A percentile compares a stretch with the other conserved stretches of the same genome.
phyloP scores from a whole-genome alignment of 2,888 invertebrate genomes.

The Pristionchus mayeri region DNA sequence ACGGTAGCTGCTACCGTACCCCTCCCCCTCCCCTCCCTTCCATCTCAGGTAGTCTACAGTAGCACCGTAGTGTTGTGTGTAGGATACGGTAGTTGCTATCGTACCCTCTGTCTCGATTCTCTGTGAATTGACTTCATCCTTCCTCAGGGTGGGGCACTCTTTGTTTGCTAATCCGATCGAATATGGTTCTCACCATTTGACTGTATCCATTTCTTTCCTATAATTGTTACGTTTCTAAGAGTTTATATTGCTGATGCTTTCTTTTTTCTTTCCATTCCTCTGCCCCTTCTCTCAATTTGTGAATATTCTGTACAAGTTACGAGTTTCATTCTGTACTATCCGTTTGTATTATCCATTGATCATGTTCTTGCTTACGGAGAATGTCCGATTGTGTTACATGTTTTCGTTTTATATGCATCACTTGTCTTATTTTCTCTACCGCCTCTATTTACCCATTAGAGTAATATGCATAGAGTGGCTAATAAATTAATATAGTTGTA shows the following conservation, averaged over 20 bases:
- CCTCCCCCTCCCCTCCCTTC: background rate
- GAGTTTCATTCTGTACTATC: conserved; percentile 19
- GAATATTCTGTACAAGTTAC: conserved; percentile 32
- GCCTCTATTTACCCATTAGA: background rate
- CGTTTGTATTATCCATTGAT: background rate
- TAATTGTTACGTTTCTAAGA: conserved; percentile 23
- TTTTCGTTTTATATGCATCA: conserved; percentile 5
- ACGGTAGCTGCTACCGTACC: too few species aligned
- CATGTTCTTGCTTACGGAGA: conserved; percentile 9
- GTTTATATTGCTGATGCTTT: conserved; percentile 10
- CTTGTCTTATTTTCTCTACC: background rate
- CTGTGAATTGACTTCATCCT: conserved; percentile 32
- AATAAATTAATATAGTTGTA: conserved; percentile 27
- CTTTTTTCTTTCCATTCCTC: background rate
- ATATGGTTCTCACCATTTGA: background rate
- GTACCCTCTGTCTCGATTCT: background rate
- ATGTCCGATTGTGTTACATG: conserved; percentile 4
- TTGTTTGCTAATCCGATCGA: background rate
- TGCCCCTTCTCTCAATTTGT: conserved; percentile 9
- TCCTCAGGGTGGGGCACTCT: background rate
- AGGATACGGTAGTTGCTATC: conserved; percentile 26
- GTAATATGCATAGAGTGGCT: conserved; percentile 27
- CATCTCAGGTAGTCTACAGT: background rate
- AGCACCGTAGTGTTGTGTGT: conserved; percentile 9
- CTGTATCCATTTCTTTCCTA: background rate